Evolutionary conservation across 2,888 invertebrate species (phyloP).

Genomic region (Tipula unca): DNA sequence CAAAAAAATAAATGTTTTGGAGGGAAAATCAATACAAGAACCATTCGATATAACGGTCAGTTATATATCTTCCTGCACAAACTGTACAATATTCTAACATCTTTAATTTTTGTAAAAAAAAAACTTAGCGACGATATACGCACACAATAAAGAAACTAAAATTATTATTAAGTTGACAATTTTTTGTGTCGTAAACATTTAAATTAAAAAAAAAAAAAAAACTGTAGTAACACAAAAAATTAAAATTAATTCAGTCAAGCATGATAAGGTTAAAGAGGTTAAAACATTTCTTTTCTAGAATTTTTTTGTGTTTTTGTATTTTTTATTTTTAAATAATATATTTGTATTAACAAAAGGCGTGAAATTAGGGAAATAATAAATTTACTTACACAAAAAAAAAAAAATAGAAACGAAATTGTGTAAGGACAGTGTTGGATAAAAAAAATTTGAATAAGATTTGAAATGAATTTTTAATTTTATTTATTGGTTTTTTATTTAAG

Average conservation of each 20-base stretch:
- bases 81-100: background rate
- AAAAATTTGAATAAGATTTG: slow-evolving; percentile 14
- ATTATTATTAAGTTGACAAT: slow-evolving; percentile 9
- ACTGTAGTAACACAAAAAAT: too few relatives aligned
- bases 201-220: background rate
- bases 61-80: background rate
- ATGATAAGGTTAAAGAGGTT: slow-evolving; percentile 10
- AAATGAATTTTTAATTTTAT: slow-evolving; percentile 14
- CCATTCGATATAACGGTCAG: background rate
- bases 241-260: slow-evolving; percentile 8
- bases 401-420: background rate
- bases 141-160: background rate
- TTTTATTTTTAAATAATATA: background rate
- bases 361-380: slow-evolving; percentile 17
- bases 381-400: background rate
- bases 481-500: slow-evolving; percentile 15
- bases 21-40: background rate
- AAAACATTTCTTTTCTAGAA: slow-evolving; percentile 16
- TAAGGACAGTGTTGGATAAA: background rate
- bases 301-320: background rate
- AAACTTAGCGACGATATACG: background rate
- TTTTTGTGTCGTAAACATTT: background rate
- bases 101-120: background rate
- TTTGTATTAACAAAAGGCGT: slow-evolving; percentile 18
- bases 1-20: background rate